Evolutionary conservation across 2,797 vertebrate species (phyloP).

Genomic region (Gallinago solitaria): DNA sequence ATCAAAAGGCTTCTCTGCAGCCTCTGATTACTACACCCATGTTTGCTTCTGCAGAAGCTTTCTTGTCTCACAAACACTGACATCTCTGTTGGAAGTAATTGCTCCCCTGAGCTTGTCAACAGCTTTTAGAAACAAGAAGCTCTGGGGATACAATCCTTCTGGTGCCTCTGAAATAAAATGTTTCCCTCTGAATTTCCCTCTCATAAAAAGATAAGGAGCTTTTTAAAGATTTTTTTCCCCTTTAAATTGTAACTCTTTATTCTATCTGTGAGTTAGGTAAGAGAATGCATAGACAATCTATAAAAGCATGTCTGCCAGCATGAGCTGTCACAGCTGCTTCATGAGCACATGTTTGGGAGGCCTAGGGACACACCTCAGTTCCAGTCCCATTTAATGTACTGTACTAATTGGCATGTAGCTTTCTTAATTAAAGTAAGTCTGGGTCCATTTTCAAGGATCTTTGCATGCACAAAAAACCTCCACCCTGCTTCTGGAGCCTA

Average conservation of each 20-base stretch:
- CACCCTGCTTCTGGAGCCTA: background rate
- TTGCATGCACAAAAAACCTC: background rate
- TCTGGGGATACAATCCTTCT: background rate
- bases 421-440: constrained; percentile 24
- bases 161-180: background rate
- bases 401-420: background rate
- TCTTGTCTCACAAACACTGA: constrained; percentile 15
- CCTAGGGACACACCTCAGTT: background rate
- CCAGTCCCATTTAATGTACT: background rate
- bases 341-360: background rate
- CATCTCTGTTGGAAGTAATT: constrained; percentile 11
- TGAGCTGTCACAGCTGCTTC: constrained; percentile 4
- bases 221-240: background rate
- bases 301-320: background rate
- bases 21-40: background rate
- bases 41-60: background rate
- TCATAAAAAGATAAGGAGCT: background rate
- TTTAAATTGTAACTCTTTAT: background rate
- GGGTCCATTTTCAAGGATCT: background rate
- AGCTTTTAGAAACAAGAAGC: background rate
- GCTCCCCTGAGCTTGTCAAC: constrained; percentile 26
- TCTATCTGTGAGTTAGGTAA: background rate
- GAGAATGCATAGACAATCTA: background rate
- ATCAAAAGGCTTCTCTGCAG: background rate
- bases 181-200: background rate